phyloP scores from a whole-genome alignment of 2,888 invertebrate genomes.

The Ochropleura leucogaster region DNA sequence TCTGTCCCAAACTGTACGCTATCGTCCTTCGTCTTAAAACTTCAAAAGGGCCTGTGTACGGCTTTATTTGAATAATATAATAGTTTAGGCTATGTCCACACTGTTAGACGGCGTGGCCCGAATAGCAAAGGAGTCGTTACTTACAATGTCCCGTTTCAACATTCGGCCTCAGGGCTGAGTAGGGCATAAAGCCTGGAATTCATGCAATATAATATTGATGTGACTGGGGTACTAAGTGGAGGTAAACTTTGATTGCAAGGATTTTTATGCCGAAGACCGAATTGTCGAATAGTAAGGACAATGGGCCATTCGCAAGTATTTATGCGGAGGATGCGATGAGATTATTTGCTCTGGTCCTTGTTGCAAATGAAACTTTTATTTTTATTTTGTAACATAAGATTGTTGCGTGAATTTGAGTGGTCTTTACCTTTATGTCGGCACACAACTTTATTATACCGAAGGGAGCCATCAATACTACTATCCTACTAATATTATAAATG shows the following conservation, averaged over 20 bases:
- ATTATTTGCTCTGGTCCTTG: conserved; percentile 54
- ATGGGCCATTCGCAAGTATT: conserved; percentile 58
- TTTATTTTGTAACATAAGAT: conserved; percentile 46
- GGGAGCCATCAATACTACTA: conserved; percentile 17
- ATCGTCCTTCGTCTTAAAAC: conserved; percentile 63
- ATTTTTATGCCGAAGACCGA: conserved; percentile 51
- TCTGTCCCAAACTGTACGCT: conserved; percentile 52
- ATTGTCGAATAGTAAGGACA: conserved; percentile 52
- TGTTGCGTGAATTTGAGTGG: conserved; percentile 38
- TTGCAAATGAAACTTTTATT: conserved; percentile 54
- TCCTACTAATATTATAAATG: no score
- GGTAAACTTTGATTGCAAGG: conserved; percentile 63
- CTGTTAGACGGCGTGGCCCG: conserved; percentile 52
- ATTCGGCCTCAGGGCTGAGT: conserved; percentile 43
- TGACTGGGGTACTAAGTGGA: conserved; percentile 61
- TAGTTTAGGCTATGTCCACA: conserved; percentile 74
- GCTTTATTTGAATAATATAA: conserved; percentile 82
- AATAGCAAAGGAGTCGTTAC: conserved; percentile 72
- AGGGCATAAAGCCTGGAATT: conserved; percentile 54
- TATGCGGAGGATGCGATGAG: conserved; percentile 47
- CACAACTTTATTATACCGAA: conserved; percentile 27
- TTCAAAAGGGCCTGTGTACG: conserved; percentile 72
- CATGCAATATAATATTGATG: conserved; percentile 66
- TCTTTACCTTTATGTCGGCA: conserved; percentile 38
- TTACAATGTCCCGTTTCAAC: conserved; percentile 74